Evolutionary conservation across 2,113 vertebrate species (phyloP).

Genomic region (Arenaria interpres): DNA sequence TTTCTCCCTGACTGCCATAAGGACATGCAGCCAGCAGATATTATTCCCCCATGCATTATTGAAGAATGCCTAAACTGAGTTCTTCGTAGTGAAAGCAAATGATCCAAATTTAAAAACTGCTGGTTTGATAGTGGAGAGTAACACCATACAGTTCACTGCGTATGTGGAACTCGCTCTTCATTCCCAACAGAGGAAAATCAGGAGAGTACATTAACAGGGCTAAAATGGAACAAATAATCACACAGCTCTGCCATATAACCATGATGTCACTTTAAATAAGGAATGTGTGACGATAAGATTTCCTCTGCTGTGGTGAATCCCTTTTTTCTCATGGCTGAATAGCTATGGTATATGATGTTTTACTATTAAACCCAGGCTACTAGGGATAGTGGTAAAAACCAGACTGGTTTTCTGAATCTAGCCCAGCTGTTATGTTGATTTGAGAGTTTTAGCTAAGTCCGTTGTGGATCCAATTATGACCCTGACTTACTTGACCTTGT

Average conservation of each 20-base stretch:
- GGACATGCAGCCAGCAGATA: neutral
- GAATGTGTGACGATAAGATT: accelerated
- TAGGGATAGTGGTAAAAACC: neutral
- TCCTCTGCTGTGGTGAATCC: neutral
- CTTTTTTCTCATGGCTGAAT: neutral
- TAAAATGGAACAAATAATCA: neutral
- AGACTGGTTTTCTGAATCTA: neutral
- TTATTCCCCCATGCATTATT: neutral
- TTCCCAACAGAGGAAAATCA: neutral
- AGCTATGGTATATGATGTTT: neutral
- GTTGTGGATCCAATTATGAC: neutral
- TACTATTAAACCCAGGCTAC: neutral
- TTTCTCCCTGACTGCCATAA: neutral
- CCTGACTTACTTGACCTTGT: neutral
- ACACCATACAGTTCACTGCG: neutral
- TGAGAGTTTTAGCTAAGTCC: neutral
- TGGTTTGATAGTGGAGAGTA: neutral
- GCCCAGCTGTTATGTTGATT: neutral
- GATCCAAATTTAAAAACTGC: neutral
- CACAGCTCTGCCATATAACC: neutral
- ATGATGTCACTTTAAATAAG: neutral
- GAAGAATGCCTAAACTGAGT: neutral
- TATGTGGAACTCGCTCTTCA: neutral
- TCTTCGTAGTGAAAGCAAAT: neutral
- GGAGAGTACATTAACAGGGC: neutral